A percentile compares a stretch with the other conserved stretches of the same genome.
Evolutionary conservation across 2,888 invertebrate species (phyloP).

Genomic region (Petrophora chlorosata): DNA sequence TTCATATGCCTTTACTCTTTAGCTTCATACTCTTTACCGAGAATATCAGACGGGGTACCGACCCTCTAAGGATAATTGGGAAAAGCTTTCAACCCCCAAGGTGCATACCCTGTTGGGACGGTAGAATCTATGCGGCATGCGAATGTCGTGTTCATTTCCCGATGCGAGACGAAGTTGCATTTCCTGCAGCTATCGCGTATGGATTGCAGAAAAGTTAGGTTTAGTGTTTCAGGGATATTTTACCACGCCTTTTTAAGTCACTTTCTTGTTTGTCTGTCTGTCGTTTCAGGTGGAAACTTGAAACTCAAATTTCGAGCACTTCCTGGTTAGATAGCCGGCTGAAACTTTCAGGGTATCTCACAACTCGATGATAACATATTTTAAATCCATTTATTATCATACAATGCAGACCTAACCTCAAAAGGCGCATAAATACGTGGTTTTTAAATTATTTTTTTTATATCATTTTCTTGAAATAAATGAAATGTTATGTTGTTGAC

Average conservation of each 20-base stretch:
- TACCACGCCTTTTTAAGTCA: not conserved
- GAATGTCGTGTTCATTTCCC: slow-evolving; percentile 60
- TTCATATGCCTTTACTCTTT: slow-evolving; percentile 28
- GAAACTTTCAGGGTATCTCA: too few relatives aligned
- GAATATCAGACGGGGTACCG: slow-evolving; percentile 30
- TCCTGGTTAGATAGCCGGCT: too few relatives aligned
- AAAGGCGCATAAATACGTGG: too few relatives aligned
- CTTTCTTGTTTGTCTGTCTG: too few relatives aligned
- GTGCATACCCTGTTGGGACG: slow-evolving; percentile 42
- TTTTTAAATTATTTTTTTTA: too few relatives aligned
- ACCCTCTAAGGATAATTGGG: slow-evolving; percentile 50
- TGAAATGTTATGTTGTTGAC: too few relatives aligned
- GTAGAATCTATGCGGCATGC: slow-evolving; percentile 51
- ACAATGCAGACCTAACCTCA: too few relatives aligned
- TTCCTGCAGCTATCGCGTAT: slow-evolving; percentile 65
- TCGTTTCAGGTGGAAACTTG: too few relatives aligned
- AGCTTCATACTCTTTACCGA: slow-evolving; percentile 6
- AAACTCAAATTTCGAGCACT: too few relatives aligned
- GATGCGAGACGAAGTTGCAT: slow-evolving; percentile 62
- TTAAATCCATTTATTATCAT: too few relatives aligned
- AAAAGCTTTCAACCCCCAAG: slow-evolving; percentile 57
- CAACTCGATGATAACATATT: too few relatives aligned
- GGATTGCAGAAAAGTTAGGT: slow-evolving; percentile 47
- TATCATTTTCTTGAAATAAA: too few relatives aligned
- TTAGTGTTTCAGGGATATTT: not conserved